Base-by-base conservation (phyloP, 2,797 vertebrate genomes). In the Morelia viridis region DNA sequence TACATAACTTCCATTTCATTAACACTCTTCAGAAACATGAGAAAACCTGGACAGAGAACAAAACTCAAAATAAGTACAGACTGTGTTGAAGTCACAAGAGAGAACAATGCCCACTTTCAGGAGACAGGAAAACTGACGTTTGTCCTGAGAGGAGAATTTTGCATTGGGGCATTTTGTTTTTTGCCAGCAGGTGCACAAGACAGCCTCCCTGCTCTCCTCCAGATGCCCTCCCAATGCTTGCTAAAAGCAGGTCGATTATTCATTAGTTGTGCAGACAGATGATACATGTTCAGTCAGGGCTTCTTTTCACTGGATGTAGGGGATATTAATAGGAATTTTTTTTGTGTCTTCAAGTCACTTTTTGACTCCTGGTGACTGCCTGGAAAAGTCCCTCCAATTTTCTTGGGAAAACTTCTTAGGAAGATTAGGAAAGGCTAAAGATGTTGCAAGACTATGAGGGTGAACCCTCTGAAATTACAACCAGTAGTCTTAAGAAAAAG, bases 1-100 rank as follows among this genome's bases (percentile, higher is more conserved):
- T 5, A 31, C 85, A 71, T 60, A 90, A 31, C 71, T 90, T 56
- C 60, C 93, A 92, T 93, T 92, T 89, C 88, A 92, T 68, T 61
- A 58, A 68, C 88, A 92, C 84, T 88, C 89, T 87, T 68, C 56
- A 85, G 85, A 87, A 28, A 76, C 35, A 22, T 31, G 57, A 50
- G 64, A 24, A 89, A 71, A 89, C 35, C 65, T 71, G 85, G 35
- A 90, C 50, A 58, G 19, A 57, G 57, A 84, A 90, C 86, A 58
- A 53, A 11, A 60, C 35, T 76, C 35, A 76, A 76, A 76, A 76
- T 41, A 41, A 57, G 22, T 24, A 35, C 24, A 80, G 57, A 92
- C 17, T 68, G 35, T 56, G 50, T 35, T 89, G 31, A 62, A 22
- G 31, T 28, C 86, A 28, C 46, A 76, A 7, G 31, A 89, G 31